Evolutionary conservation across 1,140 invertebrate genomes (phyloP).

Genomic region (Dendrolimus punctatus): DNA sequence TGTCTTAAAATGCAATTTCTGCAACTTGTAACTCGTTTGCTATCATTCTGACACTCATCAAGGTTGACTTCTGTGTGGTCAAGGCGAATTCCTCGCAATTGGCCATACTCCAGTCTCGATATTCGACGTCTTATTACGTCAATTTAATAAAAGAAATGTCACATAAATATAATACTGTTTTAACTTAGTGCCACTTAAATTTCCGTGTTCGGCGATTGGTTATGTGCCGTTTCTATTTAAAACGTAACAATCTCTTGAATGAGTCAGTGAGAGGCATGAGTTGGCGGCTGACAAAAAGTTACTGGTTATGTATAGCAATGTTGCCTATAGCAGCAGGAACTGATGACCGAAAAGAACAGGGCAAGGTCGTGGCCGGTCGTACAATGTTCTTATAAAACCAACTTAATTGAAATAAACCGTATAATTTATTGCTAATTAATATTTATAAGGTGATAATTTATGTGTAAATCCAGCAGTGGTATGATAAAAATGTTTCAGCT

Average conservation of each 20-base stretch:
- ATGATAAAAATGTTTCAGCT: no score
- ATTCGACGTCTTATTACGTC: constrained; percentile 8
- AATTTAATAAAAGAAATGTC: constrained; percentile 11
- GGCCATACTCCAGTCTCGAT: constrained; percentile 26
- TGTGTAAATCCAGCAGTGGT: no score
- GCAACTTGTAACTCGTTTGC: constrained; percentile 29
- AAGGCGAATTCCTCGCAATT: constrained; percentile 53
- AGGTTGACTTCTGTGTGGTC: constrained; percentile 52
- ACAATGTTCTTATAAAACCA: constrained; percentile 43
- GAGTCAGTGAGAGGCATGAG: constrained; percentile 27
- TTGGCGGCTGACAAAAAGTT: constrained; percentile 29
- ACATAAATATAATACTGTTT: constrained; percentile 11
- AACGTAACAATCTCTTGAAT: constrained; percentile 37
- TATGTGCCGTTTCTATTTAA: constrained; percentile 42
- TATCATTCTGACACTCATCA: constrained; percentile 38
- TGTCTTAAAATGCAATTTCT: not conserved
- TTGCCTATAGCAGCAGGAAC: constrained; percentile 30
- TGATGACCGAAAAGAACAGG: constrained; percentile 38
- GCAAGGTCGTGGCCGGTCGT: constrained; percentile 52
- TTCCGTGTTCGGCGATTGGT: constrained; percentile 26
- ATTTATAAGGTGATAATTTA: not conserved
- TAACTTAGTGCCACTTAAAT: constrained; percentile 10
- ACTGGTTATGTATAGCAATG: constrained; percentile 15
- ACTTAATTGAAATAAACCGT: not conserved
- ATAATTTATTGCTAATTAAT: constrained; percentile 11